Evolutionary conservation across 2,888 invertebrate genomes (phyloP).

Genomic region (Mythimna albipuncta): DNA sequence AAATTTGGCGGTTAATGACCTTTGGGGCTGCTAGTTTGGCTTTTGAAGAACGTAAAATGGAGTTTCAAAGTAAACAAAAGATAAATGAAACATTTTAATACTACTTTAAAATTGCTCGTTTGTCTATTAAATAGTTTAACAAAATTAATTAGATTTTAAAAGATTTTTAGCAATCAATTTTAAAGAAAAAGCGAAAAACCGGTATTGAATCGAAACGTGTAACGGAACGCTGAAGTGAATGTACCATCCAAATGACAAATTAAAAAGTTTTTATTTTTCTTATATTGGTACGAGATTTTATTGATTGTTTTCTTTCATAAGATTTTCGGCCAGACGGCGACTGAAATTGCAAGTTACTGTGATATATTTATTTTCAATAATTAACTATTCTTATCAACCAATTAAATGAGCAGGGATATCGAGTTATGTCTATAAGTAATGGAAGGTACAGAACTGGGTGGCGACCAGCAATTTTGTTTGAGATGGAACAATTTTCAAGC

Average conservation of each 20-base stretch:
- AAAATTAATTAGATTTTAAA: background rate
- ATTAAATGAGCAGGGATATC: slow-evolving; percentile 91
- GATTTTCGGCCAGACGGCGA: slow-evolving; percentile 91
- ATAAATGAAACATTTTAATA: background rate
- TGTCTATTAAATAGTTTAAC: background rate
- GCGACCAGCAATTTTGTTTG: slow-evolving; percentile 96
- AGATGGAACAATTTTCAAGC: slow-evolving; percentile 97
- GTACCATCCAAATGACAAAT: slow-evolving; percentile 91
- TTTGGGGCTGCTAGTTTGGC: slow-evolving; percentile 6
- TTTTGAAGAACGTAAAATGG: background rate
- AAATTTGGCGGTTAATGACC: slow-evolving; percentile 36
- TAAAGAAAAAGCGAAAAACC: slow-evolving; percentile 62
- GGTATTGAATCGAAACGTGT: slow-evolving; percentile 71
- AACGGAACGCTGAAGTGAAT: slow-evolving; percentile 90
- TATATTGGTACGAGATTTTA: slow-evolving; percentile 91
- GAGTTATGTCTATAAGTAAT: slow-evolving; percentile 91
- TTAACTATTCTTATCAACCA: slow-evolving; percentile 90
- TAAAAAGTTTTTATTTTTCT: slow-evolving; percentile 91
- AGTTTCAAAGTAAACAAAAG: background rate
- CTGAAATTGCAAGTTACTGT: slow-evolving; percentile 91
- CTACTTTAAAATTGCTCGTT: background rate
- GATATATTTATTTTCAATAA: slow-evolving; percentile 91
- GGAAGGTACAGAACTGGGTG: slow-evolving; percentile 91
- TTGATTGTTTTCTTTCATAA: slow-evolving; percentile 91
- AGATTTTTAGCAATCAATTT: background rate